Conservation (phyloP, 1,140 invertebrate species). For the Cydia splendana region DNA sequence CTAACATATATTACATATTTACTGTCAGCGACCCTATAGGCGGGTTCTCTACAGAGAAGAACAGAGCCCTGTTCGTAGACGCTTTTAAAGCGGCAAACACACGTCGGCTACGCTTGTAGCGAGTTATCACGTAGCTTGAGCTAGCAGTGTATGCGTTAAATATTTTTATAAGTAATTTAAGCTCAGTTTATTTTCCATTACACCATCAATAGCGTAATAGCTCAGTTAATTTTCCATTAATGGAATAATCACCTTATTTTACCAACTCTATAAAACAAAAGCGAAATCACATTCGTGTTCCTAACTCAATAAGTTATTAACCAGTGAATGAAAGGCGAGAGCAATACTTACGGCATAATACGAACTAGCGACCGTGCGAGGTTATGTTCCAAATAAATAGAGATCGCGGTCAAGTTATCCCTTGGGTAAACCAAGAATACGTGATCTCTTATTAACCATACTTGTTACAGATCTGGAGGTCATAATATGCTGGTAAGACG, state of each 20-base stretch:
- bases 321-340: conserved; percentile 59
- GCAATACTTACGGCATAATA: conserved; percentile 63
- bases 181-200: neutral
- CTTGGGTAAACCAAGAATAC: neutral
- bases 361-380: conserved; percentile 60
- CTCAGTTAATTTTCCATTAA: neutral
- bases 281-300: conserved; percentile 8
- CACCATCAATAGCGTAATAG: neutral
- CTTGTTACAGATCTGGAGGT: too few relatives aligned
- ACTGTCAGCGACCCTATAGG: too few relatives aligned
- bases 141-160: too few relatives aligned
- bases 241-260: neutral
- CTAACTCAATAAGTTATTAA: conserved; percentile 65
- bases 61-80: too few relatives aligned
- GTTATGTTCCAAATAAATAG: neutral
- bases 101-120: too few relatives aligned
- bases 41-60: too few relatives aligned
- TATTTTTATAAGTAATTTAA: too few relatives aligned
- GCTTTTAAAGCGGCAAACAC: too few relatives aligned
- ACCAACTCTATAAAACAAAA: neutral
- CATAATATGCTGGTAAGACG: too few relatives aligned
- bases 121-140: too few relatives aligned
- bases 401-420: neutral
- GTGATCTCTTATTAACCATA: too few relatives aligned
- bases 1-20: too few relatives aligned